phyloP scores from a whole-genome alignment of 2,797 vertebrate species.

The Rhinophrynus dorsalis region DNA sequence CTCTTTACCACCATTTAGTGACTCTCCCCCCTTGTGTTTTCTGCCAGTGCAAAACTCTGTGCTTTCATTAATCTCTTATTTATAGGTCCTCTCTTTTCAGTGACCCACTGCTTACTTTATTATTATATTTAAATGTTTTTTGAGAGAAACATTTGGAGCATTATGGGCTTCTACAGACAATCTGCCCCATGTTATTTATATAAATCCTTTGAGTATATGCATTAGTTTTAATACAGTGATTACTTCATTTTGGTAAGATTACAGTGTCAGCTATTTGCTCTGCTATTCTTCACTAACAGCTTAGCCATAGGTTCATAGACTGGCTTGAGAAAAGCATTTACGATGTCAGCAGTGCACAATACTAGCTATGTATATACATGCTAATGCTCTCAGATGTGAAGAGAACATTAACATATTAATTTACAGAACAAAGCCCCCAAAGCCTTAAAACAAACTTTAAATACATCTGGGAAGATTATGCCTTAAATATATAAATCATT shows the following conservation, averaged over 20 bases:
- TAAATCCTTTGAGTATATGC: constrained; percentile 5
- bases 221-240: constrained; percentile 7
- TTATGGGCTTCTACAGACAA: neutral
- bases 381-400: constrained; percentile 51
- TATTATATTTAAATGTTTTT: constrained; percentile 18
- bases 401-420: constrained; percentile 61
- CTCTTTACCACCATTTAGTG: too few relatives aligned
- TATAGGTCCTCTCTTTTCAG: neutral
- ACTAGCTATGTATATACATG: constrained; percentile 42
- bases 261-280: constrained; percentile 31
- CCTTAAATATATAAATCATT: constrained; percentile 51
- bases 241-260: constrained; percentile 28
- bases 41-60: neutral
- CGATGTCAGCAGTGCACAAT: constrained; percentile 60
- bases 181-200: constrained; percentile 6
- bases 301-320: constrained; percentile 26
- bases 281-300: neutral
- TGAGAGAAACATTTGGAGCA: constrained; percentile 3
- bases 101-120: neutral
- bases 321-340: constrained; percentile 54
- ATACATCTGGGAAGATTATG: constrained; percentile 60
- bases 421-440: constrained; percentile 55
- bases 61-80: neutral
- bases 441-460: constrained; percentile 57
- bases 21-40: too few relatives aligned